Evolutionary conservation across 2,797 vertebrate species (phyloP).

Genomic region (Discoglossus pictus): DNA sequence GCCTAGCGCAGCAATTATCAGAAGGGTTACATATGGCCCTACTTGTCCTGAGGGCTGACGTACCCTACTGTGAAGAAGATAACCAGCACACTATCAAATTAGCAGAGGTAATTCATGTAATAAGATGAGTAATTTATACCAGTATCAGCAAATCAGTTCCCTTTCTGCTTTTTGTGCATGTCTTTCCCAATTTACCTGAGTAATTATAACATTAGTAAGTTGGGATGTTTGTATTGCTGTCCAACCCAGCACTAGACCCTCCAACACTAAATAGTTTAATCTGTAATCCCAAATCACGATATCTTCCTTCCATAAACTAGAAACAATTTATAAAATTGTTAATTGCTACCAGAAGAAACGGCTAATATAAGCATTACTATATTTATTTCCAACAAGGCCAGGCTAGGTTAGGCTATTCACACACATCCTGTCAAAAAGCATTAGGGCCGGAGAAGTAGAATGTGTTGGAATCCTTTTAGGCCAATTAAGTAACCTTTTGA

Average conservation of each 20-base stretch:
- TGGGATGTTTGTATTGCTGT: constrained; percentile 19
- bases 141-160: constrained; percentile 17
- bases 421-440: constrained; percentile 39
- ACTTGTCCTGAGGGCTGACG: constrained; percentile 74
- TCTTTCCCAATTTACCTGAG: constrained; percentile 37
- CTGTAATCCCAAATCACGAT: constrained; percentile 35
- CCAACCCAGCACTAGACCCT: constrained; percentile 22
- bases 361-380: constrained; percentile 19
- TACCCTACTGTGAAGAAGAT: constrained; percentile 60
- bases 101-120: constrained; percentile 65
- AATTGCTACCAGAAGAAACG: constrained; percentile 49
- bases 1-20: constrained; percentile 62
- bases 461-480: constrained; percentile 17
- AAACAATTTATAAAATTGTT: constrained; percentile 24
- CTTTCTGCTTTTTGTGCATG: constrained; percentile 31
- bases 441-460: constrained; percentile 17
- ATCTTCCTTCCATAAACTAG: constrained; percentile 28
- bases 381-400: constrained; percentile 37
- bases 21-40: constrained; percentile 75
- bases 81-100: constrained; percentile 54
- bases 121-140: constrained; percentile 41
- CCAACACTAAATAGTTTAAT: constrained; percentile 28
- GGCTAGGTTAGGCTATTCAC: constrained; percentile 41
- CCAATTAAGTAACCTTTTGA: constrained; percentile 21
- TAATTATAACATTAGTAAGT: constrained; percentile 33